Conservation (phyloP, 92 coral and sea anemone genomes). For the Phymanthus crucifer region DNA sequence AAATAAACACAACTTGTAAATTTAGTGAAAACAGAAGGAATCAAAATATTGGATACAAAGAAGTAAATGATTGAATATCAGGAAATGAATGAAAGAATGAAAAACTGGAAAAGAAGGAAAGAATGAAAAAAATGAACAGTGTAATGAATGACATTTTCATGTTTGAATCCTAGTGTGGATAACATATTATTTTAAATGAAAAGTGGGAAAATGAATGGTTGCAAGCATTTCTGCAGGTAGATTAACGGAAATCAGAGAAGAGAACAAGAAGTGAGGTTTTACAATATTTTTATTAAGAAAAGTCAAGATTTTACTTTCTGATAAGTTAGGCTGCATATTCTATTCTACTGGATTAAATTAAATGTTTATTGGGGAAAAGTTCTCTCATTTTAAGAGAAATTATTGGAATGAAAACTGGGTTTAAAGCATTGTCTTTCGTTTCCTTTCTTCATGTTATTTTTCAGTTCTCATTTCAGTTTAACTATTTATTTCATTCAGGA, state of each 20-base stretch:
- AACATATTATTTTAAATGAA: too few relatives aligned
- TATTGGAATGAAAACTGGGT: background rate
- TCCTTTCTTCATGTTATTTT: background rate
- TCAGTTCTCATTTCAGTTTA: background rate
- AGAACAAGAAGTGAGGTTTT: conserved; percentile 27
- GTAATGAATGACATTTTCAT: too few relatives aligned
- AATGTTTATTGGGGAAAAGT: background rate
- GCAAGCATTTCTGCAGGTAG: background rate
- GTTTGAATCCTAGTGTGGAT: too few relatives aligned
- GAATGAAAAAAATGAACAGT: background rate
- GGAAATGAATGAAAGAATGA: conserved; percentile 15
- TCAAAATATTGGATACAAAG: background rate
- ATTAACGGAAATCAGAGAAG: conserved; percentile 18
- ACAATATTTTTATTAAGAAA: conserved; percentile 27
- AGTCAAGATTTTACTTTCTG: conserved; percentile 9
- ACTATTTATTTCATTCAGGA: background rate
- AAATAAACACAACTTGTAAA: background rate
- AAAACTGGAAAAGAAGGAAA: background rate
- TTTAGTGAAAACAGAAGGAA: background rate
- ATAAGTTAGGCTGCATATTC: background rate
- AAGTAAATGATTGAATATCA: background rate
- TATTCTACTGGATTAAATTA: background rate
- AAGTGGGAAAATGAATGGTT: background rate
- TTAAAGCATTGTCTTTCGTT: background rate
- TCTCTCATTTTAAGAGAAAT: background rate